phyloP scores from a whole-genome alignment of 2,113 vertebrate species.

The Meriones unguiculatus region DNA sequence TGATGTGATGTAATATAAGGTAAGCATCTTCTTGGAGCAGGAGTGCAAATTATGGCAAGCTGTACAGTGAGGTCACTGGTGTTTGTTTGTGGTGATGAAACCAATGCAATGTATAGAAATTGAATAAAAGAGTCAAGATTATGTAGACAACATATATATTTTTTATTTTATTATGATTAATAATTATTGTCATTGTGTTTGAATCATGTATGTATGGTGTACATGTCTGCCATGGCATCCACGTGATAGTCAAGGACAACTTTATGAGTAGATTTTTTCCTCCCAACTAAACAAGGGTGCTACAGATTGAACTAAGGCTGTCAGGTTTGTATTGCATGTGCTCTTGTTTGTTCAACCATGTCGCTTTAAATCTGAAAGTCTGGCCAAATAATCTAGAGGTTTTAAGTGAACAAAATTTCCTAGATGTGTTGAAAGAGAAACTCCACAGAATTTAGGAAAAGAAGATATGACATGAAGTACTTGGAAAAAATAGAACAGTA shows the following conservation, averaged over 20 bases:
- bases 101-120: background rate
- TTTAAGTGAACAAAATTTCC: slow-evolving; percentile 34
- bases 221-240: background rate
- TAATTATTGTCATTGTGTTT: background rate
- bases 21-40: no score
- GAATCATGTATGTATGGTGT: background rate
- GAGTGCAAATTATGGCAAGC: no score
- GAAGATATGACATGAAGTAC: background rate
- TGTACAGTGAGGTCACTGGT: no score
- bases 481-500: background rate
- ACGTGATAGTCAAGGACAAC: background rate
- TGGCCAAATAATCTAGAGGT: background rate
- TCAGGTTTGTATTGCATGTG: no score
- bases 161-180: background rate
- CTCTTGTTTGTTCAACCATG: background rate
- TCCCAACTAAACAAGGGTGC: no score
- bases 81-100: no score
- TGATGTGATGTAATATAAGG: no score
- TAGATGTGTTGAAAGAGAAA: slow-evolving; percentile 39
- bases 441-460: background rate
- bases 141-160: background rate
- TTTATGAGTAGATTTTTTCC: no score
- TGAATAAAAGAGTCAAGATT: background rate
- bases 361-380: slow-evolving; percentile 10
- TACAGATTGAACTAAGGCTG: background rate